Conservation (phyloP, 2,888 invertebrate species). For the Oligia fasciuncula region DNA sequence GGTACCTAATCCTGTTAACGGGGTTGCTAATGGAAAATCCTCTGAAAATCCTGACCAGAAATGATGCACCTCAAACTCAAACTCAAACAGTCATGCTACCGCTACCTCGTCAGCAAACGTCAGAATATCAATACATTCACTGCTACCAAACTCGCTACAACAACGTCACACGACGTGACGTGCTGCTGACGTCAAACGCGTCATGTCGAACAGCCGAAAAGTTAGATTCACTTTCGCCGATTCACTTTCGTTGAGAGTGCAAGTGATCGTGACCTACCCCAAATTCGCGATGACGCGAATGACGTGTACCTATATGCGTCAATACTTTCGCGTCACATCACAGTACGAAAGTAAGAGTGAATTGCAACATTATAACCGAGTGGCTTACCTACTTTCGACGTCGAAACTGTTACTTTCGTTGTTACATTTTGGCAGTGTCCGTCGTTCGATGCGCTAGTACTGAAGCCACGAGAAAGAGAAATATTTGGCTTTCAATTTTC, state of each 20-base stretch:
- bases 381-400: conserved; percentile 68
- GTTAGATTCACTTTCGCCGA: conserved; percentile 71
- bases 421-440: conserved; percentile 19
- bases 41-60: neutral
- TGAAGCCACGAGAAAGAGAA: no score
- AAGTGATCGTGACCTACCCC: conserved; percentile 78
- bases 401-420: conserved; percentile 38
- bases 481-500: neutral
- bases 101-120: neutral
- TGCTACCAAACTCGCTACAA: neutral
- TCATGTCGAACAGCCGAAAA: conserved; percentile 50
- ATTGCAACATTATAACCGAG: conserved; percentile 65
- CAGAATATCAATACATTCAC: conserved; percentile 19
- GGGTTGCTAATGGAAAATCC: neutral
- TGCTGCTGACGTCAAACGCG: conserved; percentile 53
- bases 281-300: conserved; percentile 62
- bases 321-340: conserved; percentile 67
- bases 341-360: conserved; percentile 72
- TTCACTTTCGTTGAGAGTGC: conserved; percentile 79
- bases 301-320: conserved; percentile 66
- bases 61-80: neutral
- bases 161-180: conserved; percentile 32
- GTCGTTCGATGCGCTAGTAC: neutral
- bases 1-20: neutral
- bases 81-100: neutral